Base-by-base conservation (phyloP, 2,797 vertebrate species). In the Scolopax bukidnonensis region DNA sequence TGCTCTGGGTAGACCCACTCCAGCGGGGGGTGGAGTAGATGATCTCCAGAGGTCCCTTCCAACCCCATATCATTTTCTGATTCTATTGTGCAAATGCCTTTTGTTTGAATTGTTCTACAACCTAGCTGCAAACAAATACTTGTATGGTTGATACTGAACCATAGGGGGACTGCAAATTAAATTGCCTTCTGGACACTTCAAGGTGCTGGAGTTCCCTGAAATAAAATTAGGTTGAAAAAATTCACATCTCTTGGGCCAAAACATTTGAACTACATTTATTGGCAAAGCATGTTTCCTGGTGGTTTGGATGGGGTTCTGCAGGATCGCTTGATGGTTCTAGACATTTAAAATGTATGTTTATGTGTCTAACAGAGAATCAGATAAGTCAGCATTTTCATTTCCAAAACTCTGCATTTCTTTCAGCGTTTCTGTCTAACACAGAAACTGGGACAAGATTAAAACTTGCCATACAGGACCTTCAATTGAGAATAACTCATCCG, bases 221-320 rank as follows among this genome's bases (percentile, higher is more conserved):
- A 92, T 82, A 84, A 94, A 92, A 43, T 69, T 61, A 73, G 67
- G 45, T 84, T 88, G 25, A 77, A 81, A 93, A 95, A 75, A 74
- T 89, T 90, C 24, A 5, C 76, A 23, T 92, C 11, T 71, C 41
- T 63, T 77, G 53, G 53, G 36, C 63, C 11, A 59, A 82, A 92
- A 65, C 57, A 60, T 64, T 73, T 78, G 75, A 93, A 59, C 76
- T 92, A 32, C 56, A 21, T 90, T 94, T 79, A 73, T 78, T 96
- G 90, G 88, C 93, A 91, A 75, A 81, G 32, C 2, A 5, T 56
- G 13, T 97, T 97, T 97, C 93, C 84, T 94, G 92, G 83, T 90
- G 48, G 23, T 12, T 68, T 89, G 64, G n/a, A 30, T 95, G 43
- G 56, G 28, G 4, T 67, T 68, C 64, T 86, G 45, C 88, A 78